Evolutionary conservation across 2,888 invertebrate species (phyloP), one percentile per base, ranked within the genome.

Genomic region (Hypomecis punctinalis): DNA sequence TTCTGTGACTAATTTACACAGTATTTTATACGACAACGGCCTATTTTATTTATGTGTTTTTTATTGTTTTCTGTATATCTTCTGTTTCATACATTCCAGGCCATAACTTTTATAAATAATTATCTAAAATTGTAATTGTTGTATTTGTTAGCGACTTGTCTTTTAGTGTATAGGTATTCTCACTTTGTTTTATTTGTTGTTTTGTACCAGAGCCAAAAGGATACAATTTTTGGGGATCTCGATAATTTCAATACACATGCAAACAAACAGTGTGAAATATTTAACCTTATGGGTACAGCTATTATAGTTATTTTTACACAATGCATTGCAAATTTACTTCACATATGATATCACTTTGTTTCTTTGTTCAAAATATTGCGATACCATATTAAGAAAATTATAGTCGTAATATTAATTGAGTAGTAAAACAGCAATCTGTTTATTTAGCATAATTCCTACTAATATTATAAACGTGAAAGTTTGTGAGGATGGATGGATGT

Each of bases 21-120:
- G 47, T 56, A 33, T 61, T 51, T 37, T 13, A 52, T 45, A 51
- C 39, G 7, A 49, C 33, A 10, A 59, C 48, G 65, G 36, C 60
- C 54, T 56, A 62, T 48, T 37, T 51, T 60, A n/a, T 48, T 5
- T 40, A 45, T 54, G 11, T 40, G 45, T 49, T 64, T 58, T 62
- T 61, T 48, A 51, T 36, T 43, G 35, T 40, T 63, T 61, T 56
- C 37, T 55, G 36, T 42, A 9, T 13, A 68, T 23, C 23, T 23
- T 23, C 23, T 23, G 23, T 3, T 23, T 23, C 64, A 70, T 65
- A 66, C 70, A 70, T 70, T 70, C 70, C 70, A 65, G 65, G 36
- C 23, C 55, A 8, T 56, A 10, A 8, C 54, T 36, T 39, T 8
- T 37, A 37, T 54, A 23, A 23, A 2, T 23, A 23, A 23, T 23